Evolutionary conservation across 2,797 vertebrate species (phyloP), one percentile per base, ranked within the genome.

Genomic region (Lepus townsendii): DNA sequence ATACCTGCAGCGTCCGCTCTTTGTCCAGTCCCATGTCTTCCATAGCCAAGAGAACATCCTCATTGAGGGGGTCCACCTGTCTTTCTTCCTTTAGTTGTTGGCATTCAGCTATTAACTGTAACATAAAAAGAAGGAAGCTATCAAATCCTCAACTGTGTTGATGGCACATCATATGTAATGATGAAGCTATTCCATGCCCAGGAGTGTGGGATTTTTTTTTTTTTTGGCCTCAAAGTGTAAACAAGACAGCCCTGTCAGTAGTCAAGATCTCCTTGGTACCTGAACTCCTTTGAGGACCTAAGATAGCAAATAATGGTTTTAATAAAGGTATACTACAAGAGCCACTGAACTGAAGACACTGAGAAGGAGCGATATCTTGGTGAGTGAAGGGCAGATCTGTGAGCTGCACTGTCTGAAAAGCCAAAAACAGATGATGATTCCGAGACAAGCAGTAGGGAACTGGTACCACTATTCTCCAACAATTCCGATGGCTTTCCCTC

Each of bases 21-120:
- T 99, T 98, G 97, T 99, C 99, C 97, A 99, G 98, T 66, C 99
- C 99, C 99, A 99, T 99, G 85, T 99, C 99, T 0, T 98, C 99
- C 99, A 99, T 99, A 68, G 99, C 99, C 96, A 99, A 98, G 95
- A 99, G 97, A 95, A 99, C 99, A 60, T 99, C 99, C 93, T 99
- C 99, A 0, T 99, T 99, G 97, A 99, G 99, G 2, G 99, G 98
- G 94, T 99, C 99, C 0, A 98, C 96, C 94, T 99, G 99, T 95
- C 99, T 97, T 97, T 99, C 99, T 0, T 98, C 98, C 98, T 99
- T 99, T 97, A 99, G 98, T 95, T 99, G 99, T 95, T 99, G 99
- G 94, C 99, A 99, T 97, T 99, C 99, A 0, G 98, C 98, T 98
- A 99, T 99, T 96, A 99, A 98, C 99, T 99, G 94, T 3, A 90